Base-by-base conservation (phyloP, 2,888 invertebrate species). In the Trissolcus brochymenae region DNA sequence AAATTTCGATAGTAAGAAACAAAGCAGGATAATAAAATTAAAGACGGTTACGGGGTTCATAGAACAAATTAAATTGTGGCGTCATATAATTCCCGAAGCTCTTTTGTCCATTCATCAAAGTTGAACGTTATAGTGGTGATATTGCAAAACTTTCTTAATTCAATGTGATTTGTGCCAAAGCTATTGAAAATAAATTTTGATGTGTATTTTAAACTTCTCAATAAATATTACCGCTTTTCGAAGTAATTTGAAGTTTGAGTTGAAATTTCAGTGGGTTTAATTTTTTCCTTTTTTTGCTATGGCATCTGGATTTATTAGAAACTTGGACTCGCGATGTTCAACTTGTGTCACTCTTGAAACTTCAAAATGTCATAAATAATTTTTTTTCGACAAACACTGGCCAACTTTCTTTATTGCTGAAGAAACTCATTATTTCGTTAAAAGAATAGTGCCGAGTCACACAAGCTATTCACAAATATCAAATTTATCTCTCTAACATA, bases 151-250 rank as follows among this genome's bases (percentile, higher is more conserved):
- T 72, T 72, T 46, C 41, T 60, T 72, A 65, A 72, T 72, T 72
- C 65, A 65, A 72, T 65, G 72, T 54, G 54, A 72, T 72, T 65
- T 65, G 59, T 49, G 60, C 35, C 72, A 65, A 72, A 72, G 65
- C 72, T 60, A 65, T 59, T 55, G 65, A 59, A 61, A 73, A 66
- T 61, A 49, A 61, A 66, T 60, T 60, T 73, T 66, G 51, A 54
- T 65, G 60, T 61, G 66, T 66, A 73, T 73, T 73, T 56, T 55
- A 51, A 73, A 73, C 61, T 73, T 73, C 35, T 73, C 66, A 66
- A 73, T 73, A 66, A 73, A 66, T 66, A 73, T 61, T 66, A 60
- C 61, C 66, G 61, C 60, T 59, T 55, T 65, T 49, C 40, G 41
- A 73, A 73, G 73, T 73, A 66, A 61, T 73, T 56, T 56, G 51